Evolutionary conservation across 2,797 vertebrate species (phyloP).

Genomic region (Morus bassanus): DNA sequence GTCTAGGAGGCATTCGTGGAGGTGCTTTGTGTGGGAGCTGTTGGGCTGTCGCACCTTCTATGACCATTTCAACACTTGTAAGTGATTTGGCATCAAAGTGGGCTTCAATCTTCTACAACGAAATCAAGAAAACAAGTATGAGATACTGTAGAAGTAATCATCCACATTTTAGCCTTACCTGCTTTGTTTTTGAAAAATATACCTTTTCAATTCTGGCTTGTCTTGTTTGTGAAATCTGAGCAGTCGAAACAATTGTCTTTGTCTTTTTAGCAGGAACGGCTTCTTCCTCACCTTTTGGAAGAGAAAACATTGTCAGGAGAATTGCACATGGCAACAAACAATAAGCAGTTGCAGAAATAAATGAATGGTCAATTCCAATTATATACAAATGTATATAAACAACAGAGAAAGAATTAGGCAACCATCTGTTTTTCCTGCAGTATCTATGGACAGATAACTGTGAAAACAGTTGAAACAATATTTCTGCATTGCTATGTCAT

Average conservation of each 20-base stretch:
- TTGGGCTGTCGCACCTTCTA: slow-evolving; percentile 82
- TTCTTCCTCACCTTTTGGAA: slow-evolving; percentile 81
- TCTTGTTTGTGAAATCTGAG: slow-evolving; percentile 90
- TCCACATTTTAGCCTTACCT: background rate
- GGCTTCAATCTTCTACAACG: slow-evolving; percentile 82
- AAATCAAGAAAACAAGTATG: background rate
- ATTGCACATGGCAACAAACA: background rate
- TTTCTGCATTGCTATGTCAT: background rate
- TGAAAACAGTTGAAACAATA: background rate
- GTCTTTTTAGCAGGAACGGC: slow-evolving; percentile 94
- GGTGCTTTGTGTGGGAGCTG: slow-evolving; percentile 93
- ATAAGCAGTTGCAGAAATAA: background rate
- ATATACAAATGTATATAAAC: background rate
- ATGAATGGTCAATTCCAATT: background rate
- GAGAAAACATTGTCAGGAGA: background rate
- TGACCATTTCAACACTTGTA: slow-evolving; percentile 86
- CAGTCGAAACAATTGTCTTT: slow-evolving; percentile 90
- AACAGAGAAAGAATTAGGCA: background rate
- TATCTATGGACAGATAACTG: background rate
- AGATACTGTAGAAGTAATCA: background rate
- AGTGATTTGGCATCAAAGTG: slow-evolving; percentile 85
- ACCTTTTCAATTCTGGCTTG: slow-evolving; percentile 91
- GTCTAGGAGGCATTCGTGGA: slow-evolving; percentile 92
- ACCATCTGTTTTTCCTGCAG: background rate
- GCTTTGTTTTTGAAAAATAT: slow-evolving; percentile 58